A percentile compares a stretch with the other conserved stretches of the same genome.
These are phyloP conservation scores for Zaprionus capensis DNA, from an alignment of 1,140 invertebrate genomes.

Conservation along the genomic window DNA sequence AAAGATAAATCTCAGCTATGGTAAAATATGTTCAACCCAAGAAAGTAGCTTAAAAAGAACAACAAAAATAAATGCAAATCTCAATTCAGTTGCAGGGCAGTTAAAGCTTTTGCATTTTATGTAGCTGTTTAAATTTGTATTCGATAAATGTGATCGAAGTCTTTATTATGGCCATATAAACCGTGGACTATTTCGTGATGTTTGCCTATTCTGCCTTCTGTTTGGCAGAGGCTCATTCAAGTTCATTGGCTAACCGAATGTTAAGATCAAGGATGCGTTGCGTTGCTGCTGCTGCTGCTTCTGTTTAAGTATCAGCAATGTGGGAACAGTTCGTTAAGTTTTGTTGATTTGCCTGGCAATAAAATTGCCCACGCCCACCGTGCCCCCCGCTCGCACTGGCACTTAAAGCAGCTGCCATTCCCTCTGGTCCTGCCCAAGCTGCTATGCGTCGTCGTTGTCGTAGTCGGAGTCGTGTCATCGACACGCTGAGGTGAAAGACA, in stretches of 20 bases:
- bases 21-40: neutral
- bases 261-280: slow-evolving; percentile 1
- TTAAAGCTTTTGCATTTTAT: neutral
- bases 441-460: slow-evolving; percentile 1
- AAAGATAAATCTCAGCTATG: neutral
- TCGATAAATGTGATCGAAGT: neutral
- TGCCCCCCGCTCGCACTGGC: too few species aligned
- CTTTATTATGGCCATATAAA: slow-evolving; percentile 11
- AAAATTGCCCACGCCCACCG: slow-evolving; percentile 38
- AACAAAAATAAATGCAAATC: neutral
- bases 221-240: slow-evolving; percentile 19
- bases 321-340: slow-evolving; percentile 71
- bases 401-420: neutral
- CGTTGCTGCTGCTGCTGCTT: too few species aligned
- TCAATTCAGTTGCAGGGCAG: neutral
- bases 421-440: neutral
- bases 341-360: slow-evolving; percentile 67
- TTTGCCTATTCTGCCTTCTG: slow-evolving; percentile 9
- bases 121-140: neutral
- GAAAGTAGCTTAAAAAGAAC: neutral
- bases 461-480: slow-evolving; percentile 68
- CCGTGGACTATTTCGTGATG: neutral
- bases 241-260: slow-evolving; percentile 29
- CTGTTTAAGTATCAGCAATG: slow-evolving; percentile 25
- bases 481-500: slow-evolving; percentile 76